A percentile compares a stretch with the other conserved stretches of the same genome.
Evolutionary conservation across 2,797 vertebrate genomes (phyloP).

Genomic region (Myripristis jacobus): DNA sequence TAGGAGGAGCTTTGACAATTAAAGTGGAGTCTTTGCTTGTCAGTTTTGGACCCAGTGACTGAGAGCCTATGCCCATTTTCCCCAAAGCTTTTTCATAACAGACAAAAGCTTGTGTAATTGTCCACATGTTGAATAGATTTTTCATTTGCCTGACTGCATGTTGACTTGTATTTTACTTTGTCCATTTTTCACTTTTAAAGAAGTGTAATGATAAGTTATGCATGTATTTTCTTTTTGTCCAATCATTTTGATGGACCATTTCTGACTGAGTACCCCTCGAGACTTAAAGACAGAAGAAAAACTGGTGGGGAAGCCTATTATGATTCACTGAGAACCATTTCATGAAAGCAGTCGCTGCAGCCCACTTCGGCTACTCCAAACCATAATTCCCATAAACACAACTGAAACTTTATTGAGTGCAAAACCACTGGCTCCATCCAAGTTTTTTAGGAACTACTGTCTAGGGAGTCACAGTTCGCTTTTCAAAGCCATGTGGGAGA

Average conservation of each 20-base stretch:
- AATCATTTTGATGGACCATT: constrained; percentile 45
- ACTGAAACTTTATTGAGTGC: constrained; percentile 78
- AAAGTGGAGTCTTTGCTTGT: constrained; percentile 34
- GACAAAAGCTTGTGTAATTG: not conserved
- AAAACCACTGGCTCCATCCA: constrained; percentile 77
- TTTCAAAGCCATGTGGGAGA: constrained; percentile 68
- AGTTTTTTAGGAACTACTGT: constrained; percentile 66
- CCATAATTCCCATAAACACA: constrained; percentile 75
- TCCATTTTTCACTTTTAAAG: not conserved
- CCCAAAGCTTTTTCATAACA: constrained; percentile 2
- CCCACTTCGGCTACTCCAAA: constrained; percentile 72
- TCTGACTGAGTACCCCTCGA: constrained; percentile 20
- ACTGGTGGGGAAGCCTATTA: constrained; percentile 24
- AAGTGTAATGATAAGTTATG: constrained; percentile 24
- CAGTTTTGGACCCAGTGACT: constrained; percentile 2
- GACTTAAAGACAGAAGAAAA: constrained; percentile 37
- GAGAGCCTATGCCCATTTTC: not conserved
- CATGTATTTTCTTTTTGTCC: constrained; percentile 28
- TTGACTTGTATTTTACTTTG: not conserved
- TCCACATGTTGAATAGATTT: not conserved
- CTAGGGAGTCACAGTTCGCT: constrained; percentile 58
- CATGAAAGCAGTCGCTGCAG: constrained; percentile 61
- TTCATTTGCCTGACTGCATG: not conserved
- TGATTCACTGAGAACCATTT: constrained; percentile 63
- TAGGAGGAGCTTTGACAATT: constrained; percentile 78